Base-by-base conservation (phyloP, 1,140 invertebrate genomes). In the Aphelinus certus region DNA sequence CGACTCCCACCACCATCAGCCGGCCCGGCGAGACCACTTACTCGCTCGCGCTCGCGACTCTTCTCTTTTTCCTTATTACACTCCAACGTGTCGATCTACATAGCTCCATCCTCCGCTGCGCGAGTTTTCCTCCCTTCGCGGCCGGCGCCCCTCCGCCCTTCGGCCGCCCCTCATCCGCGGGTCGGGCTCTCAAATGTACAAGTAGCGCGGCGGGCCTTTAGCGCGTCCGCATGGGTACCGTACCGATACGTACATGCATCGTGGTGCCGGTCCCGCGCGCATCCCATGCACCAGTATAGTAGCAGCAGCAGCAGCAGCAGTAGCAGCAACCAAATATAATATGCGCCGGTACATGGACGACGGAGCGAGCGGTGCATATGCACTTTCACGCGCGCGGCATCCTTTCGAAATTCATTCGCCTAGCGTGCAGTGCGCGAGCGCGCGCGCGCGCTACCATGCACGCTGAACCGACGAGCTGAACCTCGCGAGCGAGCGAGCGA, bases 341-440 rank as follows among this genome's bases (percentile, higher is more conserved):
- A 3, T n/a, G 7, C 7, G 7, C 7, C 4, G 57, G 7, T 42
- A 26, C 57, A 60, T 60, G 26, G 26, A 7, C 57, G 26, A 5
- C n/a, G 3, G 7, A 3, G 4, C 26, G 4, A 5, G 57, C 57
- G 26, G 3, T 26, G 26, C 57, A 60, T 42, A 55, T 10, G 10
- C 57, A n/a, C 26, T n/a, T 60, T 42, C 7, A 4, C 7, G 7
- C 4, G 26, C n/a, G 26, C 4, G 57, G 26, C 26, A 67, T 74
- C 60, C 75, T 76, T 76, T 76, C 74, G 74, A 76, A 71, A 76
- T 76, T 71, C 55, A 51, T 62, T 53, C 51, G 51, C 26, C 26
- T 26, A 26, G 26, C 26, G 26, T 26, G 26, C 26, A 26, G 26
- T 26, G 26, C 26, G 26, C 26, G 26, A 0, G 26, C 26, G 26